Evolutionary conservation across 2,888 invertebrate species (phyloP), one percentile per base, ranked within the genome.

Genomic region (Clivina fossor): DNA sequence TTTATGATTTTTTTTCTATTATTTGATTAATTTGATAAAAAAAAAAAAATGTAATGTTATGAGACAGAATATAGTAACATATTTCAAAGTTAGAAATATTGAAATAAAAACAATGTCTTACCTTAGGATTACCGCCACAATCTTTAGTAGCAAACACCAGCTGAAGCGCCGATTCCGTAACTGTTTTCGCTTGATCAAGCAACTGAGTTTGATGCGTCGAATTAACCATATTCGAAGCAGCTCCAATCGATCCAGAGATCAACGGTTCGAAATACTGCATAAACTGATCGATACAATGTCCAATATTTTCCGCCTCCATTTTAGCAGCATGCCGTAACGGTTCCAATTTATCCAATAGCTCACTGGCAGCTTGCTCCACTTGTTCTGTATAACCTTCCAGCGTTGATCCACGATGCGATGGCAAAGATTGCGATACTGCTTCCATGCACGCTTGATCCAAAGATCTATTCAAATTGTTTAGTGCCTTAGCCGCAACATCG

Each of bases 111-210:
- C n/a, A n/a, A n/a, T n/a, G 13, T 60, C 65, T 70, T 59, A 86
- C 87, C 74, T 89, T 88, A 0, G 93, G 91, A 78, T 98, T 98
- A 2, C 98, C 98, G 1, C 90, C 96, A 0, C 91, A 85, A 66
- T 93, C 89, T 68, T 93, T 92, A 1, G 91, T 84, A 0, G 90
- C 85, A 62, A 87, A 86, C 41, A 95, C 80, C 58, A 96, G 78
- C 65, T 93, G 90, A 3, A 93, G 77, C 2, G 90, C 86, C n/a
- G 93, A 89, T 76, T 99, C 99, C 0, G 93, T 83, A 48, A 97
- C 94, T 0, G 97, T 96, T 71, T 97, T 90, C 2, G 93, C 85
- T 74, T 95, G 93, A 69, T 96, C 92, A 58, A 99, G 77, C 49
- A 97, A 76, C 40, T 85, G 81, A 70, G 88, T 87, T 74, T 97